phyloP scores from a whole-genome alignment of 2,113 vertebrate species.

The Lanius collurio region DNA sequence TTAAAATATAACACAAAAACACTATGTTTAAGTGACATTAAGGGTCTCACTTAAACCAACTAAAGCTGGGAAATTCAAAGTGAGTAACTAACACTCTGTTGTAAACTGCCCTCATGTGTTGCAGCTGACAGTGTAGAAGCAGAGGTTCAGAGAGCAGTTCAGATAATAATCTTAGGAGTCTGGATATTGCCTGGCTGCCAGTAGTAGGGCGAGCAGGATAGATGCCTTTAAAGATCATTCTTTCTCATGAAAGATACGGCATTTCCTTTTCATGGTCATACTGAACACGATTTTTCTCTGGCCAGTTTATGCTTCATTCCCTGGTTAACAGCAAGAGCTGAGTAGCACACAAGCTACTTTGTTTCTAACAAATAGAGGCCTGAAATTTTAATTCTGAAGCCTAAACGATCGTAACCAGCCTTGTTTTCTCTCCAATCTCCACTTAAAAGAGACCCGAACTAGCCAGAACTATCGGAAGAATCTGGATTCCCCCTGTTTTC shows the following conservation, averaged over 20 bases:
- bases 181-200: background rate
- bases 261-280: background rate
- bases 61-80: conserved; percentile 67
- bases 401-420: background rate
- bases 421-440: background rate
- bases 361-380: background rate
- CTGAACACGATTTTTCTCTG: background rate
- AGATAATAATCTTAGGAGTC: conserved; percentile 44
- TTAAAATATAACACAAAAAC: conserved; percentile 68
- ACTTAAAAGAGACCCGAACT: background rate
- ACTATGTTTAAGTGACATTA: conserved; percentile 71
- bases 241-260: background rate
- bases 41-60: conserved; percentile 57
- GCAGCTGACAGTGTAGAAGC: conserved; percentile 58
- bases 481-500: background rate
- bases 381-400: background rate
- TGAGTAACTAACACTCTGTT: conserved; percentile 33
- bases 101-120: conserved; percentile 63
- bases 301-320: background rate
- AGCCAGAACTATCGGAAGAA: background rate
- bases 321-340: background rate
- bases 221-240: conserved; percentile 1
- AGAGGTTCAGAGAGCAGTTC: conserved; percentile 62
- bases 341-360: background rate
- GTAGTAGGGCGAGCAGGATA: background rate